These are phyloP conservation scores for Bellardia pandia DNA, from an alignment of 2,888 invertebrate species.

Conservation along the genomic window DNA sequence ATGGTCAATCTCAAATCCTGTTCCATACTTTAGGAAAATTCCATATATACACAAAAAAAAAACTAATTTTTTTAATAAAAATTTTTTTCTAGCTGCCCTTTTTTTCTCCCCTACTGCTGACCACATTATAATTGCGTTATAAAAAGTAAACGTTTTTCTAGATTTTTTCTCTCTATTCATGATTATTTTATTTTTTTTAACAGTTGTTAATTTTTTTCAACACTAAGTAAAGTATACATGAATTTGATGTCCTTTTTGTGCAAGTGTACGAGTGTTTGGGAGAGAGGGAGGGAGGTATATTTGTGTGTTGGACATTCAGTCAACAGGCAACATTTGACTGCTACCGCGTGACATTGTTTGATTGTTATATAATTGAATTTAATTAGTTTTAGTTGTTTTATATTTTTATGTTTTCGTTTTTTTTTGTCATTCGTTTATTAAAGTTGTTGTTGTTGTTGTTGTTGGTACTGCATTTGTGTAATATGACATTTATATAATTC, in stretches of 20 bases:
- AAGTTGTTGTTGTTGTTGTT: conserved; percentile 75
- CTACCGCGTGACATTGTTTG: conserved; percentile 83
- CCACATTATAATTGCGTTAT: conserved; percentile 76
- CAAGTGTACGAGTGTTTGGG: neutral
- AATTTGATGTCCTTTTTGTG: conserved; percentile 66
- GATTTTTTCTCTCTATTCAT: conserved; percentile 7
- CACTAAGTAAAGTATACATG: conserved; percentile 12
- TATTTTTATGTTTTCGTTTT: conserved; percentile 15
- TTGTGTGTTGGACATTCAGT: conserved; percentile 71
- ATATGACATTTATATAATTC: conserved; percentile 66
- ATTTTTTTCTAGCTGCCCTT: conserved; percentile 76
- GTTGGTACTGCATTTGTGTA: conserved; percentile 72
- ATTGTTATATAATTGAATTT: conserved; percentile 84
- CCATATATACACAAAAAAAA: neutral
- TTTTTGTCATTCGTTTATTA: conserved; percentile 36
- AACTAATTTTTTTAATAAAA: neutral
- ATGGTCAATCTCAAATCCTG: too few species aligned
- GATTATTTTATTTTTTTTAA: conserved; percentile 40
- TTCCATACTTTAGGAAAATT: neutral
- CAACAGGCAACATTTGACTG: conserved; percentile 76
- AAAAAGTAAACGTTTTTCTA: conserved; percentile 70
- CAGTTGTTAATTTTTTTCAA: conserved; percentile 68
- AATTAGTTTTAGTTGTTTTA: conserved; percentile 79
- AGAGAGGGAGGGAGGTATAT: neutral
- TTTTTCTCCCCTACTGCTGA: conserved; percentile 74